Evolutionary conservation across 2,797 vertebrate species (phyloP).

Genomic region (Etheostoma perlongum): DNA sequence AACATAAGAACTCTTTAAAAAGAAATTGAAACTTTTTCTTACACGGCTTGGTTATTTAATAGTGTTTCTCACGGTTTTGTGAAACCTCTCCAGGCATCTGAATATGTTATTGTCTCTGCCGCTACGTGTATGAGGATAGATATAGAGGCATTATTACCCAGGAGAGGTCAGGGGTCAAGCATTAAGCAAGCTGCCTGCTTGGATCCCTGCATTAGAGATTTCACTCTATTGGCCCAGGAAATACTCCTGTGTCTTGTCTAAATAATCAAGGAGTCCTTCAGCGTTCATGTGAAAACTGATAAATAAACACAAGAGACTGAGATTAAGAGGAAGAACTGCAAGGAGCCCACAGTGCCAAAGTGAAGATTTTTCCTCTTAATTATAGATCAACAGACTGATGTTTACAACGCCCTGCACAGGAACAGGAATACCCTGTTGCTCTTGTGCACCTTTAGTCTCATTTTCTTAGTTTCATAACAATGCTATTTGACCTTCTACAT

Average conservation of each 20-base stretch:
- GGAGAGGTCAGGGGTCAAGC: constrained; percentile 87
- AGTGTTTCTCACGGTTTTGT: constrained; percentile 58
- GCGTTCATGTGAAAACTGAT: constrained; percentile 84
- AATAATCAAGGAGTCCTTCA: constrained; percentile 87
- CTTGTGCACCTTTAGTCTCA: constrained; percentile 79
- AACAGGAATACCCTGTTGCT: constrained; percentile 75
- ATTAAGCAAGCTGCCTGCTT: constrained; percentile 85
- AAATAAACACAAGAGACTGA: constrained; percentile 86
- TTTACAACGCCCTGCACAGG: constrained; percentile 66
- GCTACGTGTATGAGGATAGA: constrained; percentile 83
- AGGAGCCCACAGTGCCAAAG: constrained; percentile 72
- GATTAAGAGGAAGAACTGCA: constrained; percentile 74
- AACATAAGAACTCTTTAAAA: constrained; percentile 2
- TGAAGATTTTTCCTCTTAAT: constrained; percentile 78
- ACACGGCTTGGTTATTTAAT: constrained; percentile 44
- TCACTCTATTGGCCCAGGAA: constrained; percentile 80
- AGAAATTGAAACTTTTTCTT: constrained; percentile 49
- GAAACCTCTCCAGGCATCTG: constrained; percentile 73
- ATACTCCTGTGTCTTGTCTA: constrained; percentile 85
- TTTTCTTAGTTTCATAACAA: constrained; percentile 79
- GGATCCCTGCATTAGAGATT: constrained; percentile 81
- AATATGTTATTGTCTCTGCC: constrained; percentile 79
- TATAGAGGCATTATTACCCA: constrained; percentile 86
- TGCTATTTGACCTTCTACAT: constrained; percentile 88
- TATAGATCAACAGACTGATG: constrained; percentile 69